Base-by-base conservation (phyloP, 2,888 invertebrate genomes). In the Toxonevra muliebris region DNA sequence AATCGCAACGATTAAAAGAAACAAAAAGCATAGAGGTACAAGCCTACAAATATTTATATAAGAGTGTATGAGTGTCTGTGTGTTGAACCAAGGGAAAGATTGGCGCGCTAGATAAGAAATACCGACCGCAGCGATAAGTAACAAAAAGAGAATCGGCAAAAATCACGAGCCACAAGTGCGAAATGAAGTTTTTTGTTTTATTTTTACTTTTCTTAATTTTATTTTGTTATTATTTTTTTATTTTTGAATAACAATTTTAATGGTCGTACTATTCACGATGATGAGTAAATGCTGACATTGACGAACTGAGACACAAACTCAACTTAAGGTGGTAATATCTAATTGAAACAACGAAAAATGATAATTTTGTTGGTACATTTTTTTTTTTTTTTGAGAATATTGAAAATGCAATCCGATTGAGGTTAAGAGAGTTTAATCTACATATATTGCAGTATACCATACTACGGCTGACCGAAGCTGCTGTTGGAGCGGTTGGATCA, bases 21-120 rank as follows among this genome's bases (percentile, higher is more conserved):
- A 54, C 53, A 42, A 52, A 54, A 42, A 43, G 15, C 15, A 42
- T 11, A 13, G 20, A 48, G 15, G 42, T 41, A 58, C n/a, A 58
- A 41, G 10, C 41, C 15, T 58, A 15, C n/a, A 42, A 59, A 65
- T 59, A 45, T 30, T 20, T 2, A 17, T 41, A 63, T 58, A 20
- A 48, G 42, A 13, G 61, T 15, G 17, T 59, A 41, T 59, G 55
- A 61, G 41, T 65, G 53, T 60, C 55, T 62, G 61, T 55, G 58
- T 19, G 53, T 61, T 53, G 65, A 19, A 45, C 17, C 63, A 61
- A 65, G 75, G 73, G 72, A 70, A 66, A 76, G 80, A 81, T 81
- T 80, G 79, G 80, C 78, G 80, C 79, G 76, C 79, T 79, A 80
- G 80, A 80, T 80, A 80, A 76, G 77, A 73, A 67, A 66, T 74